phyloP scores from a whole-genome alignment of 2,797 vertebrate genomes.

The Smutsia gigantea region DNA sequence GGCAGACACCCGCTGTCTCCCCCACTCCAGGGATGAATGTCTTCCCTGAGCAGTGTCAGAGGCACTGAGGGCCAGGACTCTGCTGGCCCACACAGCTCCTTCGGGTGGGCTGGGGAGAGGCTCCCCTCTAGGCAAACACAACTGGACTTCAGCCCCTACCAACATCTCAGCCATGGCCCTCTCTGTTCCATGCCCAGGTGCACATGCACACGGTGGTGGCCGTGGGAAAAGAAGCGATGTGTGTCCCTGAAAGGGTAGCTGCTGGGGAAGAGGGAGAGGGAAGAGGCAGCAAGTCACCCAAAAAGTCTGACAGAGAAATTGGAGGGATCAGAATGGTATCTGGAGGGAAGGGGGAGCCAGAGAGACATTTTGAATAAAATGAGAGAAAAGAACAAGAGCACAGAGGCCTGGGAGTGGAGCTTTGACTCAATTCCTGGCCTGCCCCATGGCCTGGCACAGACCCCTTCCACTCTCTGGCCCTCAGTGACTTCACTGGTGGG shows the following conservation, averaged over 20 bases:
- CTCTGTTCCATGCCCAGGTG: background rate
- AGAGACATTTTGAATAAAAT: background rate
- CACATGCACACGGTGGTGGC: accelerated
- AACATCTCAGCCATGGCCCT: background rate
- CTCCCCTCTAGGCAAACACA: background rate
- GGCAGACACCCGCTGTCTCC: background rate
- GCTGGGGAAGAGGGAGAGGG: no score
- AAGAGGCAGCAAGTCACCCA: background rate
- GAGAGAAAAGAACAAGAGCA: background rate
- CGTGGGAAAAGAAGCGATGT: background rate
- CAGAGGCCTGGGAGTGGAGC: background rate
- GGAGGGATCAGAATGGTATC: background rate
- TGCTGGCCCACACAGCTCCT: background rate
- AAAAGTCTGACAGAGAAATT: background rate
- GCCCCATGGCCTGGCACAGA: accelerated
- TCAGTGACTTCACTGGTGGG: background rate
- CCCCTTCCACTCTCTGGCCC: background rate
- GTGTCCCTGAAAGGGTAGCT: background rate
- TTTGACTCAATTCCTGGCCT: background rate
- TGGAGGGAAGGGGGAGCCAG: background rate
- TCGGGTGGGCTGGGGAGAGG: background rate
- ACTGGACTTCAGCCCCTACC: no score
- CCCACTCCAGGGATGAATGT: background rate
- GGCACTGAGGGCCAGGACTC: background rate
- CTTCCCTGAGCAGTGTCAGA: background rate